Evolutionary conservation across 2,113 vertebrate genomes (phyloP).

Genomic region (Xyliphius kryptos): DNA sequence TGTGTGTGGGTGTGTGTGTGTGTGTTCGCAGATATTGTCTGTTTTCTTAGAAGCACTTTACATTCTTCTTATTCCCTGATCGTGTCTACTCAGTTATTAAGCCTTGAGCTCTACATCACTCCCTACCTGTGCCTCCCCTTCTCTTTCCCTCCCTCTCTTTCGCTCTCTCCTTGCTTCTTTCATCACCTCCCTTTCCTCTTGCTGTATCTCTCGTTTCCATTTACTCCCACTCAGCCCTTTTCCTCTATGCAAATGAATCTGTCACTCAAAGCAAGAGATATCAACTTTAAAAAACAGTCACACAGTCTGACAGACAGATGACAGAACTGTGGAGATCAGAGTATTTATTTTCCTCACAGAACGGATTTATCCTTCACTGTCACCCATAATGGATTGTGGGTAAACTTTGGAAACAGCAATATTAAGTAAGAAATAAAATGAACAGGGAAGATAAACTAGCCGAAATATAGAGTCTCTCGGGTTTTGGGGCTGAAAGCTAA

Average conservation of each 20-base stretch:
- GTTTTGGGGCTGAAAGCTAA: too few relatives aligned
- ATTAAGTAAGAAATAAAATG: too few relatives aligned
- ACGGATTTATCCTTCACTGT: background rate
- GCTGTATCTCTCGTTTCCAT: too few relatives aligned
- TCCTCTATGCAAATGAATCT: constrained; percentile 20
- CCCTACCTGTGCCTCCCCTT: constrained; percentile 17
- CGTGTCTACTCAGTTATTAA: constrained; percentile 16
- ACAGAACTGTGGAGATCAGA: constrained; percentile 18
- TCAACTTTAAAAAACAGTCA: constrained; percentile 5
- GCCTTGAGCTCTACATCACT: constrained; percentile 4
- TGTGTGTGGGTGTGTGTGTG: constrained; percentile 23
- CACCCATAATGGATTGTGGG: background rate
- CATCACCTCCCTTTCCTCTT: too few relatives aligned
- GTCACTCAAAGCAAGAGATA: constrained; percentile 6
- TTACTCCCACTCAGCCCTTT: too few relatives aligned
- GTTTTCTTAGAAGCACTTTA: constrained; percentile 12
- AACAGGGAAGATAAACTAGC: too few relatives aligned
- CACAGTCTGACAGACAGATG: constrained; percentile 6
- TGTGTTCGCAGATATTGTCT: background rate
- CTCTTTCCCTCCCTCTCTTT: constrained; percentile 11
- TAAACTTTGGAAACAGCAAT: background rate
- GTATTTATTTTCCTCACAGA: background rate
- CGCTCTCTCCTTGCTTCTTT: too few relatives aligned
- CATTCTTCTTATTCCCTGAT: constrained; percentile 8
- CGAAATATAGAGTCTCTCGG: too few relatives aligned